A percentile compares a stretch with the other conserved stretches of the same genome.
Evolutionary conservation across 2,888 invertebrate genomes (phyloP).

Genomic region (Drosophila macrothrix): DNA sequence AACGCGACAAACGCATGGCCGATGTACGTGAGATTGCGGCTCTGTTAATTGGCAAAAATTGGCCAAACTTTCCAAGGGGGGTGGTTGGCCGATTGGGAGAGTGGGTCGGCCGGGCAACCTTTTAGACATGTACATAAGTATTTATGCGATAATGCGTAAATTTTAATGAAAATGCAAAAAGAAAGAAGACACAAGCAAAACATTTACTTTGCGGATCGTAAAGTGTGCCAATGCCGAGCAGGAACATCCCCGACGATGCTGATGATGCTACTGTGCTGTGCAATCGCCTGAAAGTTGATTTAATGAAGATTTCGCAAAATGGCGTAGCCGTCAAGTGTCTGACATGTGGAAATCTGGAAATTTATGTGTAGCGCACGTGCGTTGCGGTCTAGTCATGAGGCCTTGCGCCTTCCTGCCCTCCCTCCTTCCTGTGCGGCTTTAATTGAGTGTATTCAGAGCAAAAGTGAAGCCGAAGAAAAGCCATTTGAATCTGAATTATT

Average conservation of each 20-base stretch:
- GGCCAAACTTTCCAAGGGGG: conserved; percentile 49
- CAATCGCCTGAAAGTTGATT: conserved; percentile 79
- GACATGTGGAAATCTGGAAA: conserved; percentile 63
- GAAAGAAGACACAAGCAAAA: conserved; percentile 24
- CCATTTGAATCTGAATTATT: neutral
- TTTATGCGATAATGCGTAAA: conserved; percentile 79
- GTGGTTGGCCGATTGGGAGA: neutral
- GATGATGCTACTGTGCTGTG: conserved; percentile 43
- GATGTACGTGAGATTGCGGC: conserved; percentile 78
- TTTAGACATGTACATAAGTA: conserved; percentile 62
- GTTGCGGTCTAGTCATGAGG: conserved; percentile 29
- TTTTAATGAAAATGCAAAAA: conserved; percentile 72
- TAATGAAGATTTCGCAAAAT: conserved; percentile 79
- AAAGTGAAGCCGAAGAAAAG: neutral
- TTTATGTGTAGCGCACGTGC: conserved; percentile 57
- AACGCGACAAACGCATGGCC: conserved; percentile 73
- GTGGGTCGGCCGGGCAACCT: conserved; percentile 4
- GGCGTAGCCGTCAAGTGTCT: conserved; percentile 48
- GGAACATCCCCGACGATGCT: conserved; percentile 1
- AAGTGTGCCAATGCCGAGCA: conserved; percentile 38
- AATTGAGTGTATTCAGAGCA: conserved; percentile 26
- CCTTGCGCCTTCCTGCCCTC: neutral
- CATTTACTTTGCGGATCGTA: conserved; percentile 67
- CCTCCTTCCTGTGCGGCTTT: conserved; percentile 1
- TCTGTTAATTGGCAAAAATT: conserved; percentile 79